phyloP scores from a whole-genome alignment of 1,140 invertebrate genomes.

The Macrobrachium nipponense region DNA sequence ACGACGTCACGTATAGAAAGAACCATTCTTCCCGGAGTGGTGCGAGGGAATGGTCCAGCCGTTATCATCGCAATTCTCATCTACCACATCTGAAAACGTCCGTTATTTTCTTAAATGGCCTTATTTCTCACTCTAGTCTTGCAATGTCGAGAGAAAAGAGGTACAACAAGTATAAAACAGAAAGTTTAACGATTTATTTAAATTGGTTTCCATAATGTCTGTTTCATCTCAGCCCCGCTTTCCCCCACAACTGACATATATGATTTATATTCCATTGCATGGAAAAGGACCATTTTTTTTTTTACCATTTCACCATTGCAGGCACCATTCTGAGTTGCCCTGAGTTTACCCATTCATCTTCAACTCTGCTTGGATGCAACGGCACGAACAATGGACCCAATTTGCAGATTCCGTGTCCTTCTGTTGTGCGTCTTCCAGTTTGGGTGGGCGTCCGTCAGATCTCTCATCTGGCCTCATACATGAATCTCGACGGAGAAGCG shows the following conservation, averaged over 20 bases:
- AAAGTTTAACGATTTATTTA: no score
- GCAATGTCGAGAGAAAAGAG: no score
- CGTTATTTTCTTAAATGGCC: no score
- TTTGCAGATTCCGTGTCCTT: conserved; percentile 90
- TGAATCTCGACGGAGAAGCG: conserved; percentile 77
- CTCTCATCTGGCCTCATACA: conserved; percentile 84
- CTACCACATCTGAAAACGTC: no score
- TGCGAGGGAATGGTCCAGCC: no score
- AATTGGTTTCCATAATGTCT: background rate
- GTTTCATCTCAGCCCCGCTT: background rate
- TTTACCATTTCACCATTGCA: conserved; percentile 65
- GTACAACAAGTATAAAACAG: no score
- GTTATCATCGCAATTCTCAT: no score
- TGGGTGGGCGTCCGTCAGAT: conserved; percentile 97
- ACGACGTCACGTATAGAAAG: no score
- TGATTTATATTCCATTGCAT: background rate
- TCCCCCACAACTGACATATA: background rate
- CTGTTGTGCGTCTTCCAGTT: conserved; percentile 95
- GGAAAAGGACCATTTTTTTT: background rate
- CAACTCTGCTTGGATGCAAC: conserved; percentile 81
- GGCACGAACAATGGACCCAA: conserved; percentile 76
- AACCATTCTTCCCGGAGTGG: no score
- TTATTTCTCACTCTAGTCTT: no score
- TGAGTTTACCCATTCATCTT: conserved; percentile 93
- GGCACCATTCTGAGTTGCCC: conserved; percentile 80